Evolutionary conservation across 30 jellyfish, hydroid and myxozoan genomes (phyloP).

Genomic region (Aurelia sp.): DNA sequence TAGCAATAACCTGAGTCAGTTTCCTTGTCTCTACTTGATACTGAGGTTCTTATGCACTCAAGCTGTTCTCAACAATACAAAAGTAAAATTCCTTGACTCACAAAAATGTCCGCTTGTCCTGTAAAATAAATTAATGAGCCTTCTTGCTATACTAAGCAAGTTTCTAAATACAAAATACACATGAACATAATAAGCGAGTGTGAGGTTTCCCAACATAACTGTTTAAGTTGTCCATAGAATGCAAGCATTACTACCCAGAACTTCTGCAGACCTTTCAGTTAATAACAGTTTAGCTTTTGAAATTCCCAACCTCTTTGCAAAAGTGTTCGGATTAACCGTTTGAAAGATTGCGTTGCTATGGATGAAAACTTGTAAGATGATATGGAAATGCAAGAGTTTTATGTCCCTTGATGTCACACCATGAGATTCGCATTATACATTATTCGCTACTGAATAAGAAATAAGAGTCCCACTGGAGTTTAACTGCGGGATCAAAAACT

Average conservation of each 20-base stretch:
- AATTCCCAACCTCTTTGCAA: constrained; percentile 47
- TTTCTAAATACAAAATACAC: too few relatives aligned
- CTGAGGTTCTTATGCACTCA: too few relatives aligned
- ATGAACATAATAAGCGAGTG: too few relatives aligned
- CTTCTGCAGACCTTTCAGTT: constrained; percentile 23
- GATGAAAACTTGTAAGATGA: constrained; percentile 24
- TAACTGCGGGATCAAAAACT: constrained; percentile 67
- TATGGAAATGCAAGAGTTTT: constrained; percentile 19
- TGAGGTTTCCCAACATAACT: too few relatives aligned
- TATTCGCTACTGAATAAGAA: constrained; percentile 48
- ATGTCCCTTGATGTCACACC: constrained; percentile 71
- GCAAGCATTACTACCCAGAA: constrained; percentile 24
- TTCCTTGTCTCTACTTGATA: too few relatives aligned
- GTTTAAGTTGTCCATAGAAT: too few relatives aligned
- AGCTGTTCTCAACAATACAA: too few relatives aligned
- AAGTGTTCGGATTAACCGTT: constrained; percentile 51
- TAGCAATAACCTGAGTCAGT: too few relatives aligned
- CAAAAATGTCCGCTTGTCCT: too few relatives aligned
- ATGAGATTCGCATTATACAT: constrained; percentile 60
- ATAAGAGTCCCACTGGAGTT: constrained; percentile 50
- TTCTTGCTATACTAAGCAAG: too few relatives aligned
- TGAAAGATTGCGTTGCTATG: constrained; percentile 23
- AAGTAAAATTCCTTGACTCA: too few relatives aligned
- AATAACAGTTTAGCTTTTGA: constrained; percentile 58
- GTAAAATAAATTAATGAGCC: too few relatives aligned